phyloP scores from a whole-genome alignment of 2,888 invertebrate genomes.

The Anaspis maculata region DNA sequence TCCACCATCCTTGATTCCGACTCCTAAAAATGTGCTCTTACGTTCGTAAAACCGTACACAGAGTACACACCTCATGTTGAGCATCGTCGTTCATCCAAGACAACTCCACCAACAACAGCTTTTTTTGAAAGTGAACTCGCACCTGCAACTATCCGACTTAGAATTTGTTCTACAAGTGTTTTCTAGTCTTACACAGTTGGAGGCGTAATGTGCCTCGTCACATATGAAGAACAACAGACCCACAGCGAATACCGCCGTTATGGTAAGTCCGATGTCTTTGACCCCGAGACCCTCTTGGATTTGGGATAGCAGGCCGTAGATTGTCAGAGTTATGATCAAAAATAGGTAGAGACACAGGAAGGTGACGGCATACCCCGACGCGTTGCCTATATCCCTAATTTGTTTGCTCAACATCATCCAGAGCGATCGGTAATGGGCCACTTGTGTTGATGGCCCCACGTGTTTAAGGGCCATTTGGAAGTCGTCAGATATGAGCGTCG shows the following conservation, averaged over 20 bases:
- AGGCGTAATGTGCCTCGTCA: constrained; percentile 66
- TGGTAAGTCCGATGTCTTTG: constrained; percentile 61
- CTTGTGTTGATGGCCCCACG: constrained; percentile 59
- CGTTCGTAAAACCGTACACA: too few species aligned
- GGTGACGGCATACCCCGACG: constrained; percentile 60
- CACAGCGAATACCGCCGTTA: constrained; percentile 59
- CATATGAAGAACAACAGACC: constrained; percentile 63
- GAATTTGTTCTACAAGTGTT: not conserved
- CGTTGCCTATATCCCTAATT: constrained; percentile 56
- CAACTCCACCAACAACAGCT: constrained; percentile 60
- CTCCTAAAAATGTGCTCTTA: too few species aligned
- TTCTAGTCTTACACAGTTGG: constrained; percentile 52
- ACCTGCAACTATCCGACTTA: constrained; percentile 40
- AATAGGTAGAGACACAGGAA: constrained; percentile 63
- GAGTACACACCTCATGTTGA: constrained; percentile 50
- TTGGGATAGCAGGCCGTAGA: constrained; percentile 65
- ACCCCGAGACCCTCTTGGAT: constrained; percentile 64
- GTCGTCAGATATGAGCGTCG: constrained; percentile 58
- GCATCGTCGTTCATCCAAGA: constrained; percentile 72
- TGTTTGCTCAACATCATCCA: constrained; percentile 65
- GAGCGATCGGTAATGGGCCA: constrained; percentile 60
- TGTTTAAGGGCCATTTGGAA: constrained; percentile 61
- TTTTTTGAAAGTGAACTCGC: constrained; percentile 65
- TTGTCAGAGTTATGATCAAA: constrained; percentile 64
- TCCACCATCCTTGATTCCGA: too few species aligned